Percentiles rank a stretch among this genome's conserved stretches.
Evolutionary conservation across 37 sponge, comb jelly and placozoan genomes (phyloP).

Genomic region (Mnemiopsis leidyi): DNA sequence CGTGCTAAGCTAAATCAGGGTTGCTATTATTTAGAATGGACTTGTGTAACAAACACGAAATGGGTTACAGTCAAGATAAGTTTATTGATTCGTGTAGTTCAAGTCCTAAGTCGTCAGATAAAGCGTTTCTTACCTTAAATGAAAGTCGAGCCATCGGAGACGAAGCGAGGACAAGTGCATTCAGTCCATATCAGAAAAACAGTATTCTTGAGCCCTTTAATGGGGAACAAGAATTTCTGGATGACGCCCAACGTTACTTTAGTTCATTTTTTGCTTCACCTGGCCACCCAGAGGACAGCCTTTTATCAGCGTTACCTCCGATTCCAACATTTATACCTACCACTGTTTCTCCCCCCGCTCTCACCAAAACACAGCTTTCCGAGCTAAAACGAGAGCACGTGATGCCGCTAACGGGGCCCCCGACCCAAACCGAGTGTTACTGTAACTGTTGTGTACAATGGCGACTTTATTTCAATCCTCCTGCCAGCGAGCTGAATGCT

Average conservation of each 20-base stretch:
- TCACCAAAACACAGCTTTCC: not conserved
- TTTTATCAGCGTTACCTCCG: slow-evolving; percentile 6
- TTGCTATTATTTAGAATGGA: not conserved
- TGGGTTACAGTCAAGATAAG: not conserved
- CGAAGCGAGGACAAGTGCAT: slow-evolving; percentile 21
- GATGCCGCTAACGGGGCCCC: slow-evolving; percentile 22
- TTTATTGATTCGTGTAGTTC: not conserved
- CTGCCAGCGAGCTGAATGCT: not conserved
- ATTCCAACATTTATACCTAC: not conserved
- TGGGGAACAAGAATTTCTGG: slow-evolving; percentile 61
- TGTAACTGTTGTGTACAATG: slow-evolving; percentile 37
- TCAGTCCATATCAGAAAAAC: slow-evolving; percentile 44
- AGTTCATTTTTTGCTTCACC: slow-evolving; percentile 11
- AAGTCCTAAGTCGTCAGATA: not conserved
- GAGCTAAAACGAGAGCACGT: slow-evolving; percentile 3
- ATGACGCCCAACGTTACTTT: slow-evolving; percentile 59
- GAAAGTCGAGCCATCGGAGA: slow-evolving; percentile 5
- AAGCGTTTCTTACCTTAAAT: not conserved
- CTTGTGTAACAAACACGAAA: not conserved
- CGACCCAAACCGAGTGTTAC: not conserved
- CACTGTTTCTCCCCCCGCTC: not conserved
- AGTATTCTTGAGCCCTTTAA: slow-evolving; percentile 37
- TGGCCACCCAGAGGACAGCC: slow-evolving; percentile 48
- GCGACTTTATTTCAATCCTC: slow-evolving; percentile 46
- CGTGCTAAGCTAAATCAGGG: too few relatives aligned